phyloP scores from a whole-genome alignment of 2,888 invertebrate genomes.

The Phalera bucephala region DNA sequence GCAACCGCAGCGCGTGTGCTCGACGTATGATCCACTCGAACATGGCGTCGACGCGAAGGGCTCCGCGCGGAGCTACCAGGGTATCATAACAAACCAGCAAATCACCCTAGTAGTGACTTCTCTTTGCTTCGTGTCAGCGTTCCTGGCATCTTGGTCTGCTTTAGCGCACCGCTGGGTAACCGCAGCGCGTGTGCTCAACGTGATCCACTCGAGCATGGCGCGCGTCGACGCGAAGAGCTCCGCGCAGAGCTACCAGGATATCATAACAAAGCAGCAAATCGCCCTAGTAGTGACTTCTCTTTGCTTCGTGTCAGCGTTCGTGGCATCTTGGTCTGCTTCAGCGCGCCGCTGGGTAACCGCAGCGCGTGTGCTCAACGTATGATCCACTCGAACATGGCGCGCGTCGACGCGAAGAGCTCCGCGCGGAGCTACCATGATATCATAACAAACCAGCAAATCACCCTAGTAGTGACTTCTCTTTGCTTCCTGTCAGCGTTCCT shows the following conservation, averaged over 20 bases:
- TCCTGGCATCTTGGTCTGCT: neutral
- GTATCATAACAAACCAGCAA: neutral
- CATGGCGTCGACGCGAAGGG: constrained; percentile 43
- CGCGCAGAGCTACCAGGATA: too few species aligned
- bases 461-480: neutral
- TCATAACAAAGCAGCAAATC: neutral
- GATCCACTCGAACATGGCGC: too few species aligned
- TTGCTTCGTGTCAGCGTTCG: too few species aligned
- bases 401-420: too few species aligned
- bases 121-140: too few species aligned
- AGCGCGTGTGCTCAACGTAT: too few species aligned
- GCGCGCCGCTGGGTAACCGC: neutral
- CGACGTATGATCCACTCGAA: constrained; percentile 60
- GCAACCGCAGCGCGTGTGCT: constrained; percentile 60
- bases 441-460: neutral
- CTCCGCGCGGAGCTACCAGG: constrained; percentile 40
- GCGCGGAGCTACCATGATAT: neutral
- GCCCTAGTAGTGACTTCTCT: neutral
- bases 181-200: too few species aligned
- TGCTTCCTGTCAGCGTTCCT: too few species aligned
- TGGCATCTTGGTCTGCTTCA: neutral
- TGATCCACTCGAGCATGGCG: constrained; percentile 51
- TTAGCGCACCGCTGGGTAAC: neutral
- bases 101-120: neutral
- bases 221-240: constrained; percentile 50